Conservation (phyloP, 2,797 vertebrate genomes). For the Mus minutoides region DNA sequence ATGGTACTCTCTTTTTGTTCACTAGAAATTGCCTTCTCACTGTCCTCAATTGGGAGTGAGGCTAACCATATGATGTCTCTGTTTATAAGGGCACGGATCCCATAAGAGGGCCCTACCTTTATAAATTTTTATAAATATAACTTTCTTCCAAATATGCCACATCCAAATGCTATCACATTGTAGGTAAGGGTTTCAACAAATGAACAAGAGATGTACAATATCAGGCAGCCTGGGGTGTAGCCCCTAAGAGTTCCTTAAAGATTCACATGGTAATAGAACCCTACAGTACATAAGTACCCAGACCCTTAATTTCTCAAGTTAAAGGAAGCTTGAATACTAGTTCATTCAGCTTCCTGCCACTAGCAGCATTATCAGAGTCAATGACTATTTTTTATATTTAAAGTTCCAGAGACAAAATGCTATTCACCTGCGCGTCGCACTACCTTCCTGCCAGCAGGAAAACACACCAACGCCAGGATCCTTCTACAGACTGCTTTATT, state of each 20-base stretch:
- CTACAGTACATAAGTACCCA: not conserved
- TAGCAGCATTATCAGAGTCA: not conserved
- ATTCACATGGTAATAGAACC: not conserved
- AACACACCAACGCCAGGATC: no score
- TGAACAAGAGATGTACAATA: accelerated
- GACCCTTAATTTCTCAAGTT: not conserved
- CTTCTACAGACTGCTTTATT: no score
- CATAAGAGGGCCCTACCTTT: not conserved
- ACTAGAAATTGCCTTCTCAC: not conserved
- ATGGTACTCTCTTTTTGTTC: not conserved
- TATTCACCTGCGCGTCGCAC: no score
- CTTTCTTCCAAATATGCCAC: not conserved
- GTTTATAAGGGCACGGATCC: not conserved
- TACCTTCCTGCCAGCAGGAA: no score
- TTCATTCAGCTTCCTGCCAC: not conserved
- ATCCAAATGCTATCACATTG: not conserved
- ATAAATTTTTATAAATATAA: not conserved
- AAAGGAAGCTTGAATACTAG: not conserved
- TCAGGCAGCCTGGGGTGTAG: not conserved
- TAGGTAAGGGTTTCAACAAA: not conserved
- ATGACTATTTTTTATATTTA: not conserved
- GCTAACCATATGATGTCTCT: not conserved
- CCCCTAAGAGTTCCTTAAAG: not conserved
- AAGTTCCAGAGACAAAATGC: not conserved
- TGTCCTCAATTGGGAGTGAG: not conserved